Evolutionary conservation across 2,888 invertebrate species (phyloP).

Genomic region (Charanyca ferruginea): DNA sequence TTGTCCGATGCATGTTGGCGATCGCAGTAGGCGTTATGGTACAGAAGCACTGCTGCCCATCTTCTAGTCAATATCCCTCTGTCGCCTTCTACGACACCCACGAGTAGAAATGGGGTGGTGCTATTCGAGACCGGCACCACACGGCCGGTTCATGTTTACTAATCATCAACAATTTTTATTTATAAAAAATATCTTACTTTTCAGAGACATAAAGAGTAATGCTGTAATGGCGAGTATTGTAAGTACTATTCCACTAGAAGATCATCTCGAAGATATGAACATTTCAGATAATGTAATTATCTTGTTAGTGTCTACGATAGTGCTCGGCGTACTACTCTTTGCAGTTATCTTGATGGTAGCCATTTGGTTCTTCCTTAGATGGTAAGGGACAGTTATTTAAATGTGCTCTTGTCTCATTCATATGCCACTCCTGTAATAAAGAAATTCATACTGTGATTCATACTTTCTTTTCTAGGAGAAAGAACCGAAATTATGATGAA

Average conservation of each 20-base stretch:
- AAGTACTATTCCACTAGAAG: constrained; percentile 80
- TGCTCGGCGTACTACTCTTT: constrained; percentile 82
- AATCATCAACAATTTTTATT: background rate
- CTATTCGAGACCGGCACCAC: no score
- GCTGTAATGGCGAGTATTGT: constrained; percentile 74
- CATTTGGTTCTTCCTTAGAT: constrained; percentile 81
- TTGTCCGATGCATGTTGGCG: no score
- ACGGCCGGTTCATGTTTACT: no score
- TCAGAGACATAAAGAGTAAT: constrained; percentile 81
- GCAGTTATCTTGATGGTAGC: constrained; percentile 77
- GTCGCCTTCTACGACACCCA: no score
- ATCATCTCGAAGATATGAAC: constrained; percentile 81
- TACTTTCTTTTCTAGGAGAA: constrained; percentile 75
- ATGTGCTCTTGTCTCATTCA: constrained; percentile 46
- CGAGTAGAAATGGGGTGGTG: no score
- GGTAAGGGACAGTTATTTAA: constrained; percentile 79
- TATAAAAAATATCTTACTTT: constrained; percentile 46
- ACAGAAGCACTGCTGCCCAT: no score
- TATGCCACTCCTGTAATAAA: constrained; percentile 52
- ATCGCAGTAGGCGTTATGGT: no score
- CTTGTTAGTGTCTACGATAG: constrained; percentile 84
- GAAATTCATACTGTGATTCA: constrained; percentile 49
- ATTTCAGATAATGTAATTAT: constrained; percentile 78
- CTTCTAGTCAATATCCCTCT: no score
- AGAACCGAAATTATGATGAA: constrained; percentile 74